phyloP scores from a whole-genome alignment of 2,888 invertebrate genomes.

The Andrena haemorrhoa region DNA sequence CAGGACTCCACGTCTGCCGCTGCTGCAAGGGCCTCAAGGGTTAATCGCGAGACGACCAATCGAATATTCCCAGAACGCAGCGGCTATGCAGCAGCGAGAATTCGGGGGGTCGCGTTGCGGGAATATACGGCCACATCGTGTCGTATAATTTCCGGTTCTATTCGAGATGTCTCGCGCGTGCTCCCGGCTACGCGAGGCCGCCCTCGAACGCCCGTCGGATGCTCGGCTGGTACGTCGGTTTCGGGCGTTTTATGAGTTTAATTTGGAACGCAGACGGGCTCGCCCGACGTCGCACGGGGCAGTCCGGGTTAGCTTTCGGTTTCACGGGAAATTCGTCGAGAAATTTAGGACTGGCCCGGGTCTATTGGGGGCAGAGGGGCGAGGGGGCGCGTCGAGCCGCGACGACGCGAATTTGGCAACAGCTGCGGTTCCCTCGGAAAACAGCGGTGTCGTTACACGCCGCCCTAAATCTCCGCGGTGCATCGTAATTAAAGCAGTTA shows the following conservation, averaged over 20 bases:
- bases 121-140: slow-evolving; percentile 35
- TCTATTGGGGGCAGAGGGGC: slow-evolving; percentile 37
- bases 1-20: too few species aligned
- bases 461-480: slow-evolving; percentile 27
- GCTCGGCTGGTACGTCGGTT: slow-evolving; percentile 58
- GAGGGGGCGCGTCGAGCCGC: slow-evolving; percentile 41
- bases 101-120: neutral
- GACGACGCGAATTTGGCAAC: slow-evolving; percentile 68
- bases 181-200: slow-evolving; percentile 23
- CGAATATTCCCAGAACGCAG: neutral
- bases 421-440: slow-evolving; percentile 64
- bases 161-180: slow-evolving; percentile 8
- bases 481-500: slow-evolving; percentile 58
- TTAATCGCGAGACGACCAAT: neutral
- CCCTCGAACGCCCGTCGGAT: slow-evolving; percentile 43
- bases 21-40: too few species aligned
- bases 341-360: slow-evolving; percentile 56
- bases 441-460: slow-evolving; percentile 19
- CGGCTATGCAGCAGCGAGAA: neutral
- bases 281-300: slow-evolving; percentile 44
- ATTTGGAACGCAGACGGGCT: slow-evolving; percentile 76
- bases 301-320: slow-evolving; percentile 72
- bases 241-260: slow-evolving; percentile 81
- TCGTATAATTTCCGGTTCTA: slow-evolving; percentile 31
- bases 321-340: slow-evolving; percentile 74